Conservation (phyloP, 37 sponge, comb jelly and placozoan genomes). For the Crambe crambe region DNA sequence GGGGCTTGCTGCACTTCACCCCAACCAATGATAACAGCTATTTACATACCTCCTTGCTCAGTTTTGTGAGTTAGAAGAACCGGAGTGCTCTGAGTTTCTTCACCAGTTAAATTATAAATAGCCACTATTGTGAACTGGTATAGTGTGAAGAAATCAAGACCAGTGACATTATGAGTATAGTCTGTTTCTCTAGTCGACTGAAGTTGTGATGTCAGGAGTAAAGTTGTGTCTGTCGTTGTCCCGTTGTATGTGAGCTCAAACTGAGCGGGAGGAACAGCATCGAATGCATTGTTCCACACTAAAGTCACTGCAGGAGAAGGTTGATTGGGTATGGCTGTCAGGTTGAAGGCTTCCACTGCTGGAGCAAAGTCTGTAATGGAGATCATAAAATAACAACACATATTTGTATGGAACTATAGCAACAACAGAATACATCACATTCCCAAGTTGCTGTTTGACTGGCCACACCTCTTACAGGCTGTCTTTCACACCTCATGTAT, state of each 20-base stretch:
- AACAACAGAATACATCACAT: background rate
- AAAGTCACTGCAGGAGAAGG: conserved; percentile 1
- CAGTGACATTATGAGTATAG: background rate
- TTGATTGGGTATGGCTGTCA: background rate
- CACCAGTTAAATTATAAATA: background rate
- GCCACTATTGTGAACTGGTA: conserved; percentile 10
- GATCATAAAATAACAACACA: background rate
- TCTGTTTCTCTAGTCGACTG: background rate
- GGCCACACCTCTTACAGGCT: too few relatives aligned
- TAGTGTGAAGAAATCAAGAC: background rate
- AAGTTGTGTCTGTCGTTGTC: too few relatives aligned
- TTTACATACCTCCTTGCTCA: conserved; percentile 1
- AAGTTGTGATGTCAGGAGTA: too few relatives aligned
- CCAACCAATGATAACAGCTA: too few relatives aligned
- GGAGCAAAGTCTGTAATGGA: conserved; percentile 51
- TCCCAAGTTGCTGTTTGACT: background rate
- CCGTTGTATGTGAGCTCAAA: conserved; percentile 14
- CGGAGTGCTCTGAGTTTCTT: background rate
- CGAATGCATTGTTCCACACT: conserved; percentile 20
- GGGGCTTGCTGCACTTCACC: too few relatives aligned
- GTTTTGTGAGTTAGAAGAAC: background rate
- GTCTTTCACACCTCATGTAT: too few relatives aligned
- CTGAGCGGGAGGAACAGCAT: conserved; percentile 4
- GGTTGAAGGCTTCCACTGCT: background rate
- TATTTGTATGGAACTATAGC: background rate